Percentiles rank a stretch among this genome's conserved stretches.
These are phyloP conservation scores for Psilopsiagon aurifrons DNA, from an alignment of 2,113 vertebrate species.

Conservation along the genomic window DNA sequence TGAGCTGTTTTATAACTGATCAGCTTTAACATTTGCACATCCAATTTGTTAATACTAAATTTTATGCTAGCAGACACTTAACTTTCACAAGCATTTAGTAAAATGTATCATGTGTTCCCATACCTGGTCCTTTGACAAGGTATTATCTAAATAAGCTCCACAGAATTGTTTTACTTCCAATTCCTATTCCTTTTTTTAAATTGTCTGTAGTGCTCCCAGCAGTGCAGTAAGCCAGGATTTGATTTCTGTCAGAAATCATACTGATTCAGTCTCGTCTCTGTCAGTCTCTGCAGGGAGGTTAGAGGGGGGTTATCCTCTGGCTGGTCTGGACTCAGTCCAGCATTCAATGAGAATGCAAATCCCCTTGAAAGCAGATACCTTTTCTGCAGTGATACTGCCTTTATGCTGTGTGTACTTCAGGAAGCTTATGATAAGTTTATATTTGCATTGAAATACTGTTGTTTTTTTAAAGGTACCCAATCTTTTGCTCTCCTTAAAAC, in stretches of 20 bases:
- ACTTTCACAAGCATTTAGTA: neutral
- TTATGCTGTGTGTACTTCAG: neutral
- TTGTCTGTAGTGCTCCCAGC: constrained; percentile 59
- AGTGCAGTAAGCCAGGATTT: constrained; percentile 64
- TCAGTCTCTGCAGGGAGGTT: constrained; percentile 54
- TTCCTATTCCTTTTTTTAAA: neutral
- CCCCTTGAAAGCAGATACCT: constrained; percentile 65
- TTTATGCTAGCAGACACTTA: neutral
- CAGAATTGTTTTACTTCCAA: constrained; percentile 36
- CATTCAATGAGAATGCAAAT: constrained; percentile 68
- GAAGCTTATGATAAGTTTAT: constrained; percentile 25
- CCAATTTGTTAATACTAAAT: neutral
- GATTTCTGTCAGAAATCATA: constrained; percentile 73
- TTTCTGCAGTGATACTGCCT: constrained; percentile 9
- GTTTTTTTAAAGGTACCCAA: neutral
- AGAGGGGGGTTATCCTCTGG: constrained; percentile 55
- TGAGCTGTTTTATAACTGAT: neutral
- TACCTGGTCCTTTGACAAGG: neutral
- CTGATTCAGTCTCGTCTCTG: constrained; percentile 60
- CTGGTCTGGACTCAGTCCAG: constrained; percentile 62
- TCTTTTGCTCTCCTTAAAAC: neutral
- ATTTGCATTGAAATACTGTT: neutral
- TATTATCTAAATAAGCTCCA: constrained; percentile 16
- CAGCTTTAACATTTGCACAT: neutral
- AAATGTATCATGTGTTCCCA: neutral